These are phyloP conservation scores for Anagrus nilaparvatae DNA, from an alignment of 1,140 invertebrate genomes.

Conservation along the genomic window DNA sequence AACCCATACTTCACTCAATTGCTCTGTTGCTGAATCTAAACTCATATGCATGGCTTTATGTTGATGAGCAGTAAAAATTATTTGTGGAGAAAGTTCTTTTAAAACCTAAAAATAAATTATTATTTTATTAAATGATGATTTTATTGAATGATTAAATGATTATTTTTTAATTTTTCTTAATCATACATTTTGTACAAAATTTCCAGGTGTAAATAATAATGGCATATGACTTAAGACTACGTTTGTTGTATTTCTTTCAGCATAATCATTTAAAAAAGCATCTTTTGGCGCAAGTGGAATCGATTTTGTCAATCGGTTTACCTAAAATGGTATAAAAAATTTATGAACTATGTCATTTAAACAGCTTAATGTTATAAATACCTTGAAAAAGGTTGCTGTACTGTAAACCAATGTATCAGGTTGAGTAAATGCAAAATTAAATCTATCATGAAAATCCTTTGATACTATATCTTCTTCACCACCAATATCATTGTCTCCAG, in stretches of 20 bases:
- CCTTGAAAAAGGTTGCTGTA: constrained; percentile 50
- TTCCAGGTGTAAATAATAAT: constrained; percentile 49
- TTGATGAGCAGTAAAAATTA: constrained; percentile 78
- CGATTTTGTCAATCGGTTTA: constrained; percentile 56
- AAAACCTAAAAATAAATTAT: constrained; percentile 44
- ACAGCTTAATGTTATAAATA: constrained; percentile 20
- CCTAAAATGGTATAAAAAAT: constrained; percentile 43
- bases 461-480: constrained; percentile 76
- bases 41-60: constrained; percentile 57
- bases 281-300: constrained; percentile 40
- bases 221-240: constrained; percentile 64
- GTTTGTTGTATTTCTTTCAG: constrained; percentile 46
- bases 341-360: constrained; percentile 17
- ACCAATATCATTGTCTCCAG: constrained; percentile 93
- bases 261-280: constrained; percentile 48
- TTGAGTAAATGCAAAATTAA: constrained; percentile 65
- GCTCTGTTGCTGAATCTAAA: constrained; percentile 38
- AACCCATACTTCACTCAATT: constrained; percentile 38
- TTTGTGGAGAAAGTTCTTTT: constrained; percentile 56
- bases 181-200: constrained; percentile 51
- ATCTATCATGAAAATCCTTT: constrained; percentile 61
- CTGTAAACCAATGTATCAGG: constrained; percentile 51
- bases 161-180: no score
- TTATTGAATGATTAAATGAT: neutral
- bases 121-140: neutral